phyloP scores from a whole-genome alignment of 2,797 vertebrate species.

The Avahi laniger region DNA sequence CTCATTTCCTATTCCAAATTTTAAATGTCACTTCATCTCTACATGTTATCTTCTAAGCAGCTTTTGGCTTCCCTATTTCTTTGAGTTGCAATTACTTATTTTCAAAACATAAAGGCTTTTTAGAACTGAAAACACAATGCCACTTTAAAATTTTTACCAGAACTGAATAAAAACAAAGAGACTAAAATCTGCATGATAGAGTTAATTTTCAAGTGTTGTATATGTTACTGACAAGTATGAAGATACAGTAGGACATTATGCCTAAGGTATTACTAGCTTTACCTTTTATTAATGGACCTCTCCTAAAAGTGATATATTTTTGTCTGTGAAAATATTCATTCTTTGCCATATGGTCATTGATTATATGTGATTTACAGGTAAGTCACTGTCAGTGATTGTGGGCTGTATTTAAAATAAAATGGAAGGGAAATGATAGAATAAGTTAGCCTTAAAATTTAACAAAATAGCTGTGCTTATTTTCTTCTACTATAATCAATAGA shows the following conservation, averaged over 20 bases:
- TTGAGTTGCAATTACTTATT: constrained; percentile 1
- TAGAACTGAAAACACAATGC: background rate
- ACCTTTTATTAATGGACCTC: background rate
- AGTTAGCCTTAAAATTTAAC: background rate
- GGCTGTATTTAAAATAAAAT: background rate
- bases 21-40: constrained; percentile 2
- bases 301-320: background rate
- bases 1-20: background rate
- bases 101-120: background rate
- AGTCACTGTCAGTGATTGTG: background rate
- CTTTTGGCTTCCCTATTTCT: background rate
- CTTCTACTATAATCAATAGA: background rate
- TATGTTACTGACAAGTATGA: background rate
- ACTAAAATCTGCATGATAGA: background rate
- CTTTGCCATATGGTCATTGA: background rate
- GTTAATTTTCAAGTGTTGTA: background rate
- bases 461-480: background rate
- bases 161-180: background rate
- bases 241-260: background rate
- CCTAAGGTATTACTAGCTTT: background rate
- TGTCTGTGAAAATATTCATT: background rate
- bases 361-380: background rate
- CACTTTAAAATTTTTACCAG: background rate
- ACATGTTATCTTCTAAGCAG: background rate
- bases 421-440: background rate